phyloP scores from a whole-genome alignment of 2,113 vertebrate species.

The Paramisgurnus dabryanus region DNA sequence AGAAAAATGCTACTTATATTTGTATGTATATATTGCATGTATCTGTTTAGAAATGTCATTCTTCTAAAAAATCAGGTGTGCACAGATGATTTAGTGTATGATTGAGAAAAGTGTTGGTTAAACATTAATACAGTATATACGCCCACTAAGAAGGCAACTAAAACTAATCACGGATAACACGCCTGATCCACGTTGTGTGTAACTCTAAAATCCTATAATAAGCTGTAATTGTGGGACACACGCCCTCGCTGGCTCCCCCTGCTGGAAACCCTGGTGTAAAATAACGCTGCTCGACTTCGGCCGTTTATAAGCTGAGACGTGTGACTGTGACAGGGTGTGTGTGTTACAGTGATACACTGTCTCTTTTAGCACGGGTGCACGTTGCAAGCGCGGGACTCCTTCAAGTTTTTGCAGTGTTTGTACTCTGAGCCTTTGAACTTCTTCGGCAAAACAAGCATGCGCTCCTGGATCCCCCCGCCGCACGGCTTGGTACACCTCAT shows the following conservation, averaged over 20 bases:
- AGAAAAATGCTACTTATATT: not conserved
- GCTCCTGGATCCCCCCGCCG: constrained; percentile 90
- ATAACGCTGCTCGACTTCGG: constrained; percentile 23
- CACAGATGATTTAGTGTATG: constrained; percentile 43
- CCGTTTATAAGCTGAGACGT: constrained; percentile 9
- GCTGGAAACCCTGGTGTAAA: constrained; percentile 17
- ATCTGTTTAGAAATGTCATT: constrained; percentile 9
- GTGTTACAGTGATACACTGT: constrained; percentile 31
- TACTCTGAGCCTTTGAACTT: constrained; percentile 79
- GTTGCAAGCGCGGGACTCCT: constrained; percentile 90
- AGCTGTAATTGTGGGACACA: constrained; percentile 31
- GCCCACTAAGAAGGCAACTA: constrained; percentile 53
- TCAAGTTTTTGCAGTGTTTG: constrained; percentile 87
- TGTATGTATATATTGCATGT: not conserved
- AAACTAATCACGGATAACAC: constrained; percentile 49
- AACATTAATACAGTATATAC: constrained; percentile 50
- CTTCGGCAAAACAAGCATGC: constrained; percentile 86
- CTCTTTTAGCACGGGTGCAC: constrained; percentile 85
- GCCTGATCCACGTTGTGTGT: constrained; percentile 34
- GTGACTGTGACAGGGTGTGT: constrained; percentile 28
- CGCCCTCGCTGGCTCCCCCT: not conserved
- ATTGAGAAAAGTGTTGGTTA: constrained; percentile 61
- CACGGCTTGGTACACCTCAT: constrained; percentile 88
- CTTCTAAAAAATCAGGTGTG: not conserved
- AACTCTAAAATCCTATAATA: constrained; percentile 45